phyloP scores from a whole-genome alignment of 92 coral and sea anemone species.

The Umimayanthus kanabou region DNA sequence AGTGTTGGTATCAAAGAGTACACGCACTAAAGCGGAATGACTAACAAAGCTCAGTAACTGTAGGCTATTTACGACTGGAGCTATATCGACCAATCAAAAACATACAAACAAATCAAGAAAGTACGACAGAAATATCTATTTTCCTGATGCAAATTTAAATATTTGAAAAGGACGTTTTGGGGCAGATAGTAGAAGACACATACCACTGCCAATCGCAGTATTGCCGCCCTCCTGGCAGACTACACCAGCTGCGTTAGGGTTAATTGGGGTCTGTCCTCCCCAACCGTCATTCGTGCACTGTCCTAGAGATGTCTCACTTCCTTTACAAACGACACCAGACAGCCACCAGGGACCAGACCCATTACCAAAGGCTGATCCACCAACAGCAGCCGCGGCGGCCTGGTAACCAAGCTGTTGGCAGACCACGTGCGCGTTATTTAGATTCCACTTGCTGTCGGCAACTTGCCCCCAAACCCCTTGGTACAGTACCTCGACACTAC shows the following conservation, averaged over 20 bases:
- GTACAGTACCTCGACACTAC: slow-evolving; percentile 6
- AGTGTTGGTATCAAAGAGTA: background rate
- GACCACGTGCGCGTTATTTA: background rate
- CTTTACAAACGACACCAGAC: background rate
- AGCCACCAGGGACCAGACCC: slow-evolving; percentile 17
- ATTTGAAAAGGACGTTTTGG: too few relatives aligned
- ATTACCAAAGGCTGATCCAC: background rate
- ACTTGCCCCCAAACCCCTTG: slow-evolving; percentile 11
- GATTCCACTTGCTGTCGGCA: background rate
- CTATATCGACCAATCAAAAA: too few relatives aligned
- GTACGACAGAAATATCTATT: too few relatives aligned
- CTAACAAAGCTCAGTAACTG: too few relatives aligned
- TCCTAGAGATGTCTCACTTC: background rate
- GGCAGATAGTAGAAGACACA: too few relatives aligned
- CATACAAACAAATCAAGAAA: too few relatives aligned
- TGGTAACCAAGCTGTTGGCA: slow-evolving; percentile 16
- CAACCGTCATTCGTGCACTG: background rate
- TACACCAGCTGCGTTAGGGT: background rate
- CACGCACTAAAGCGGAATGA: too few relatives aligned
- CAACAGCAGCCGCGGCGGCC: background rate
- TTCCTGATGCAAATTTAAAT: too few relatives aligned
- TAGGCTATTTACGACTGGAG: too few relatives aligned
- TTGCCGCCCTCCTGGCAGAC: background rate
- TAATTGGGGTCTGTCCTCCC: background rate
- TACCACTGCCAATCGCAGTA: background rate